Evolutionary conservation across 2,888 invertebrate genomes (phyloP), one percentile per base, ranked within the genome.

Genomic region (Sesamia inferens): DNA sequence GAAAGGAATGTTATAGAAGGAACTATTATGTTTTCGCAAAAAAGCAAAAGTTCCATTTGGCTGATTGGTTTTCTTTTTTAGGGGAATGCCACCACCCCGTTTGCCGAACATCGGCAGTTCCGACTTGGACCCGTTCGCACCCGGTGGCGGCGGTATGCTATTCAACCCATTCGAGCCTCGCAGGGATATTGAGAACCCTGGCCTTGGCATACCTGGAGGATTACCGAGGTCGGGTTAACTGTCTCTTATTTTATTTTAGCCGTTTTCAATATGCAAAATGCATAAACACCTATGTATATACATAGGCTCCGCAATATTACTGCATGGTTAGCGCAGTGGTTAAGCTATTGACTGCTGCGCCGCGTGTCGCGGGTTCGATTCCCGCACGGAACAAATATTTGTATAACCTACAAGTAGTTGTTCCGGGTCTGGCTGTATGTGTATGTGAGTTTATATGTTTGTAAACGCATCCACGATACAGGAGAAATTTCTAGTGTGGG

Each of bases 81-180:
- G 96, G 95, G 92, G 92, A 48, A 81, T 92, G 51, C 95, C 94
- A 11, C 92, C 93, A 61, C 90, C 92, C 7, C 90, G 90, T 59
- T 81, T 94, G 70, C 91, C 93, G 7, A 93, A 96, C 84, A 93
- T 98, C 72, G 99, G 99, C 0, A 95, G 97, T 59, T 96, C 97
- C 71, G 99, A 99, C 93, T 93, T 99, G 88, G 97, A 98, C 94
- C 99, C 99, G 0, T 97, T 98, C 77, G 96, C 94, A 2, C 91
- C 94, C 19, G 94, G 94, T 59, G 96, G 97, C 74, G 97, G 98
- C 57, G 98, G 98, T 31, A 98, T 98, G 98, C 88, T 98, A 22
- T 98, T 97, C 93, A 97, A 98, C 88, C 98, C 98, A 0, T 97
- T 97, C 64, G 91, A 89, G 5, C 94, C 95, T 0, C 89, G 93